Evolutionary conservation across 2,797 vertebrate genomes (phyloP).

Genomic region (Trichosurus vulpecula): DNA sequence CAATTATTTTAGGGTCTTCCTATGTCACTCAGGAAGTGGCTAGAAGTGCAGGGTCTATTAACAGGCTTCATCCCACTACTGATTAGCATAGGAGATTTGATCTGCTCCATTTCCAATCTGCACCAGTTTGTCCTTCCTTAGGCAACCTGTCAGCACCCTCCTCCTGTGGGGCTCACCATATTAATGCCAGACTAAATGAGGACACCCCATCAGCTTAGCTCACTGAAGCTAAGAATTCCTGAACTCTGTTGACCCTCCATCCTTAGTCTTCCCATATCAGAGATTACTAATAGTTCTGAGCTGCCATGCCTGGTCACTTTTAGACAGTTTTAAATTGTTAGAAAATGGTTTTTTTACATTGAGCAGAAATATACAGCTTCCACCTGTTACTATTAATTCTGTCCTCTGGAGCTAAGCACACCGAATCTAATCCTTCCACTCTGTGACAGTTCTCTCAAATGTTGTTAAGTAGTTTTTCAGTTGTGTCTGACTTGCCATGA

Average conservation of each 20-base stretch:
- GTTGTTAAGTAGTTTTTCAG: neutral
- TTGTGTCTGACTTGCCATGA: neutral
- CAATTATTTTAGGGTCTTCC: neutral
- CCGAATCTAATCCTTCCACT: neutral
- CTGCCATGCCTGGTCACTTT: neutral
- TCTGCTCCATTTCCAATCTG: neutral
- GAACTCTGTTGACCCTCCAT: neutral
- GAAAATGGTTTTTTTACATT: neutral
- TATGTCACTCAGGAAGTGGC: neutral
- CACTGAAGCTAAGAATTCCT: neutral
- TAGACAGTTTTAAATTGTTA: neutral
- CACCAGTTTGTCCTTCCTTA: neutral
- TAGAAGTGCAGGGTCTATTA: neutral
- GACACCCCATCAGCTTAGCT: neutral
- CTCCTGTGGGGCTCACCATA: neutral
- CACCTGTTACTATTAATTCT: neutral
- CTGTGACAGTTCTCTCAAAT: neutral
- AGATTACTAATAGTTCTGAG: neutral
- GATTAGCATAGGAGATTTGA: neutral
- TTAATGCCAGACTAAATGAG: neutral
- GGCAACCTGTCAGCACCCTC: neutral
- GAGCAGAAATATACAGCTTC: neutral
- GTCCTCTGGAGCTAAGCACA: neutral
- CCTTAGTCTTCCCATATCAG: neutral
- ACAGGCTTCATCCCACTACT: neutral